Conservation (phyloP, 64 coral and sea anemone species). For the Pocillopora verrucosa region DNA sequence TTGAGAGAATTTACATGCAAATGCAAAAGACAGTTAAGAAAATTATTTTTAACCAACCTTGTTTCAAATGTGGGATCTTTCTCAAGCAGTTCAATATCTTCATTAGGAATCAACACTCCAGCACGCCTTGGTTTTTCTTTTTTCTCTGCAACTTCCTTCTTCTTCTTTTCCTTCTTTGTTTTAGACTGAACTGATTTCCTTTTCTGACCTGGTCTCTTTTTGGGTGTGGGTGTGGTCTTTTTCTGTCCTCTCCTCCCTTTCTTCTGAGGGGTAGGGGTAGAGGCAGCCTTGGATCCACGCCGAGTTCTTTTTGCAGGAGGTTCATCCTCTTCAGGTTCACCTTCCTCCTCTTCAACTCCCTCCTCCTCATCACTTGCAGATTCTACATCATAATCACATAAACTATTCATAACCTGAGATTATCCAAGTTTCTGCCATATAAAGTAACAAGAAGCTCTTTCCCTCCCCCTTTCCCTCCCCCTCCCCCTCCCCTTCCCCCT, state of each 20-base stretch:
- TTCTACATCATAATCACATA: not conserved
- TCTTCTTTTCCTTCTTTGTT: conserved; percentile 56
- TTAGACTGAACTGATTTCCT: conserved; percentile 60
- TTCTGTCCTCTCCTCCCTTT: conserved; percentile 54
- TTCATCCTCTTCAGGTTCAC: conserved; percentile 57
- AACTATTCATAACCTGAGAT: not conserved
- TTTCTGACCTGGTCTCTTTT: conserved; percentile 37
- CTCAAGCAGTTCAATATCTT: conserved; percentile 63
- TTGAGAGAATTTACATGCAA: too few species aligned
- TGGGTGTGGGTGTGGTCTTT: conserved; percentile 57
- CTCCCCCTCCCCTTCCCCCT: too few species aligned
- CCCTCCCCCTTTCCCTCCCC: too few species aligned
- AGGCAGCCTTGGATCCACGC: conserved; percentile 37
- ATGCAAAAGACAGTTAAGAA: too few species aligned
- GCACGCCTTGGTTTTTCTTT: conserved; percentile 71
- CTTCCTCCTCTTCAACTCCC: conserved; percentile 51
- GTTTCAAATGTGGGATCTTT: conserved; percentile 87
- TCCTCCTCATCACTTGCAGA: conserved; percentile 14
- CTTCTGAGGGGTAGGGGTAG: conserved; percentile 35
- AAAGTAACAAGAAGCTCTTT: too few species aligned
- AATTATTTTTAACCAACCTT: conserved; percentile 33
- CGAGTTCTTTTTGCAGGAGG: conserved; percentile 79
- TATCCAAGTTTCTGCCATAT: not conserved
- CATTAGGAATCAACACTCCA: conserved; percentile 66
- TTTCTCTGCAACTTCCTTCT: conserved; percentile 40